These are phyloP conservation scores for Meteorus cinctellus DNA, from an alignment of 2,888 invertebrate species.

Conservation along the genomic window DNA sequence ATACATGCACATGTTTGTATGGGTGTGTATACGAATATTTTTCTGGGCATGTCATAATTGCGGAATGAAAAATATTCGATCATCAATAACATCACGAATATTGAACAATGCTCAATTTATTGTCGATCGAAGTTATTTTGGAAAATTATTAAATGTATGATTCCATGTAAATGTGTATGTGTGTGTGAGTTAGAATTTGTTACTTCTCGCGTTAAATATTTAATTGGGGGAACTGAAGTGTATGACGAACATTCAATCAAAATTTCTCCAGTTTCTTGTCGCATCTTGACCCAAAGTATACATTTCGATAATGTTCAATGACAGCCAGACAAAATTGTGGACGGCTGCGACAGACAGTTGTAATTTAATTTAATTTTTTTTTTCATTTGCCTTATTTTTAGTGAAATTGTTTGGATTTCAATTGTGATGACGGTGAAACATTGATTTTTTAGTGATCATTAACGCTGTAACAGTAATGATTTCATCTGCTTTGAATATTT, in stretches of 20 bases:
- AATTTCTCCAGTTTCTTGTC: background rate
- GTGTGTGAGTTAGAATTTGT: background rate
- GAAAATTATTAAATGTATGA: background rate
- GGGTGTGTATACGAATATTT: background rate
- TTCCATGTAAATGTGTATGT: background rate
- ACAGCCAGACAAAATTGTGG: slow-evolving; percentile 38
- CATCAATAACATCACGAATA: background rate
- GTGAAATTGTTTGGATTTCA: slow-evolving; percentile 28
- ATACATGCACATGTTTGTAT: background rate
- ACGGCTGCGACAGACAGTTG: slow-evolving; percentile 36
- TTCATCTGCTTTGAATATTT: background rate
- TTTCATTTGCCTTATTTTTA: slow-evolving; percentile 30
- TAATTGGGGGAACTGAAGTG: background rate
- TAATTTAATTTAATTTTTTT: slow-evolving; percentile 34
- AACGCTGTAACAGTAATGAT: slow-evolving; percentile 5
- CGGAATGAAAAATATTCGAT: background rate
- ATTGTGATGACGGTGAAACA: background rate
- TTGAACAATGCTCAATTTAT: slow-evolving; percentile 6
- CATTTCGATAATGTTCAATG: slow-evolving; percentile 12
- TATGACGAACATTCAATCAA: slow-evolving; percentile 12
- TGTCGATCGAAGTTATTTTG: background rate
- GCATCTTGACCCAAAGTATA: background rate
- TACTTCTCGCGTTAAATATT: background rate
- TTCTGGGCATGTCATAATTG: background rate
- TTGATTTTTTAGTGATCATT: slow-evolving; percentile 13